Evolutionary conservation across 2,888 invertebrate genomes (phyloP).

Genomic region (Saturnia japonica): DNA sequence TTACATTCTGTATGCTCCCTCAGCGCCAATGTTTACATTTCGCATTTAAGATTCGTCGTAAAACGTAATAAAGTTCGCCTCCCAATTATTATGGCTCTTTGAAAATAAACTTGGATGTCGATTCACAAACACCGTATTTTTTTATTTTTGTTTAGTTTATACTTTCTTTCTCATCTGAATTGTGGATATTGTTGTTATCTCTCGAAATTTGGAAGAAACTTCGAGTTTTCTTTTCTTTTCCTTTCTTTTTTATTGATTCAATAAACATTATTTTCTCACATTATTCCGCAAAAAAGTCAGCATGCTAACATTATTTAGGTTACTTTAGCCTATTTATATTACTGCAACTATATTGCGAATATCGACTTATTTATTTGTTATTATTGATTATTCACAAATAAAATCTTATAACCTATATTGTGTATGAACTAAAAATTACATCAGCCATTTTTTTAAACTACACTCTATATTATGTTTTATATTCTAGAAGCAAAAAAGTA

Average conservation of each 20-base stretch:
- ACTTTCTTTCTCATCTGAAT: slow-evolving; percentile 53
- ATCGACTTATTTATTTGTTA: not conserved
- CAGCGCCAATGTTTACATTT: slow-evolving; percentile 62
- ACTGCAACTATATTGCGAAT: not conserved
- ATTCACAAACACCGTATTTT: slow-evolving; percentile 57
- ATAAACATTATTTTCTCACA: slow-evolving; percentile 34
- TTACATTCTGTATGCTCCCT: slow-evolving; percentile 65
- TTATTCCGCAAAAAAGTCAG: not conserved
- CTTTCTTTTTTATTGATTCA: slow-evolving; percentile 47
- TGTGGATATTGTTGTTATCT: slow-evolving; percentile 68
- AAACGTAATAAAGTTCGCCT: slow-evolving; percentile 68
- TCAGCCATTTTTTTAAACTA: not conserved
- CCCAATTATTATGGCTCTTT: slow-evolving; percentile 71
- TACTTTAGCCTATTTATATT: slow-evolving; percentile 20
- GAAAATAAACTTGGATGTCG: slow-evolving; percentile 70
- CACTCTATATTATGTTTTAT: slow-evolving; percentile 41
- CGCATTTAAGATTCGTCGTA: slow-evolving; percentile 57
- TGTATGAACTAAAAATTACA: not conserved
- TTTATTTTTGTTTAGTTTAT: slow-evolving; percentile 70
- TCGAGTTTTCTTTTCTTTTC: slow-evolving; percentile 39
- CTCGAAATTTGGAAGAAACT: slow-evolving; percentile 49
- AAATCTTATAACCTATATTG: not conserved
- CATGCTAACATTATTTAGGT: slow-evolving; percentile 45
- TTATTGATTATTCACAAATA: not conserved
- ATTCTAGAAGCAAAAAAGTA: slow-evolving; percentile 60